A percentile compares a stretch with the other conserved stretches of the same genome.
phyloP scores from a whole-genome alignment of 1,140 invertebrate species.

The Pseudobourletiella spinata region DNA sequence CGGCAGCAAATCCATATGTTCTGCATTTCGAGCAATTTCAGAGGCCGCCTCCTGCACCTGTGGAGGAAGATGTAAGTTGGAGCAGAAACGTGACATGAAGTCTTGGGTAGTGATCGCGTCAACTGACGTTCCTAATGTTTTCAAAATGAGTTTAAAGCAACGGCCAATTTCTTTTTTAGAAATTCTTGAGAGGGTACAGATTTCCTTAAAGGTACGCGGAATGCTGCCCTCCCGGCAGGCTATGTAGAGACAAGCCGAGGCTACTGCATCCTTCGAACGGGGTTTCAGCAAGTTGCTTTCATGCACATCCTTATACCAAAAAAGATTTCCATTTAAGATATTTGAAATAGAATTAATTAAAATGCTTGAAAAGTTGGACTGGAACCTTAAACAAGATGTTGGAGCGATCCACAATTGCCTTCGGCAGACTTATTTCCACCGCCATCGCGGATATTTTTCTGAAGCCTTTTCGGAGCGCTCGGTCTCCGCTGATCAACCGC shows the following conservation, averaged over 20 bases:
- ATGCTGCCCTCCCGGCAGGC: conserved; percentile 97
- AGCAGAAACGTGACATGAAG: conserved; percentile 92
- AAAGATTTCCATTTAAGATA: background rate
- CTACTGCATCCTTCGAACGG: conserved; percentile 92
- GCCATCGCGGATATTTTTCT: conserved; percentile 95
- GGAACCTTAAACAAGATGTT: conserved; percentile 91
- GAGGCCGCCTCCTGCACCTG: conserved; percentile 94
- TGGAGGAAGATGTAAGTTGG: conserved; percentile 74
- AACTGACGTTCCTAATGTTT: conserved; percentile 86
- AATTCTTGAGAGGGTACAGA: conserved; percentile 95
- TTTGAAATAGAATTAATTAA: conserved; percentile 1
- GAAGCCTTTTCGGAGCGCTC: conserved; percentile 80
- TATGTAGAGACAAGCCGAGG: conserved; percentile 96
- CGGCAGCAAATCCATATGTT: conserved; percentile 93
- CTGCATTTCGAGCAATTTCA: conserved; percentile 86
- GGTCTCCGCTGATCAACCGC: too few relatives aligned
- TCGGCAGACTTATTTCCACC: conserved; percentile 91
- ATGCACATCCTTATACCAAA: conserved; percentile 55
- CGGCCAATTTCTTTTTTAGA: conserved; percentile 99
- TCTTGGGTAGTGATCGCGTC: conserved; percentile 96
- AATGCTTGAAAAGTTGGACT: background rate
- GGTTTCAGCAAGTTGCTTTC: conserved; percentile 93
- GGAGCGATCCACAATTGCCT: conserved; percentile 90
- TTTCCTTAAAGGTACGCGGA: conserved; percentile 97
- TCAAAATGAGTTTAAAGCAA: conserved; percentile 88